Conservation (phyloP, 2,888 invertebrate species). For the Gymnoscelis rufifasciata region DNA sequence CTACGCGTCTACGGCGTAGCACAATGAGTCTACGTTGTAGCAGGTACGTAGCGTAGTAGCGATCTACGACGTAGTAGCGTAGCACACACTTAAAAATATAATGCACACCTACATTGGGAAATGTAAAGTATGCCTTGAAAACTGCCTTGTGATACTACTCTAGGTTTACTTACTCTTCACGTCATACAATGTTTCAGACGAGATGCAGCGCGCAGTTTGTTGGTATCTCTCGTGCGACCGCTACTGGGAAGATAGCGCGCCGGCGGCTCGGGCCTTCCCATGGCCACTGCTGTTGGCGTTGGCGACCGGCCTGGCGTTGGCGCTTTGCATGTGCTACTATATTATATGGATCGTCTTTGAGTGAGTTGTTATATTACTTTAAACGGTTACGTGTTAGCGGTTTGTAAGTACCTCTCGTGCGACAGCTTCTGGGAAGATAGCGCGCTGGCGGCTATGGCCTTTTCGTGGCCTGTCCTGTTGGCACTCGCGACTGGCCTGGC, state of each 20-base stretch:
- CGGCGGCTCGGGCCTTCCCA: constrained; percentile 86
- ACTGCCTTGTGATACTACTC: too few relatives aligned
- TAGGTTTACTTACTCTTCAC: too few relatives aligned
- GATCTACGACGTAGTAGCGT: too few relatives aligned
- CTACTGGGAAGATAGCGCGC: constrained; percentile 92
- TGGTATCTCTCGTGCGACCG: constrained; percentile 95
- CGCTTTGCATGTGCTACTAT: constrained; percentile 93
- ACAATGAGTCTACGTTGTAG: too few relatives aligned
- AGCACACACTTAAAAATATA: too few relatives aligned
- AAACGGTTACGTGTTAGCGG: too few relatives aligned
- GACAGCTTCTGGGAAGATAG: constrained; percentile 95
- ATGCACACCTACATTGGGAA: too few relatives aligned
- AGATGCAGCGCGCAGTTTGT: constrained; percentile 92
- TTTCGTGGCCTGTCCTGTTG: constrained; percentile 88
- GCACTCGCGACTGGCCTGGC: constrained; percentile 89
- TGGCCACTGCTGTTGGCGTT: constrained; percentile 88
- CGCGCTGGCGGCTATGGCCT: constrained; percentile 84
- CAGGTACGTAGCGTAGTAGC: too few relatives aligned
- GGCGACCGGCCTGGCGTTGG: constrained; percentile 88
- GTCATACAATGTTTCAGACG: constrained; percentile 82
- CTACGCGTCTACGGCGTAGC: too few relatives aligned
- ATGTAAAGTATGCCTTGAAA: too few relatives aligned
- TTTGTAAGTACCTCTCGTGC: constrained; percentile 95
- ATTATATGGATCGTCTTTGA: constrained; percentile 95
- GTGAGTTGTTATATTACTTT: constrained; percentile 78